These are phyloP conservation scores for Nyctereutes procyonoides DNA, from an alignment of 2,113 vertebrate species.

Conservation along the genomic window DNA sequence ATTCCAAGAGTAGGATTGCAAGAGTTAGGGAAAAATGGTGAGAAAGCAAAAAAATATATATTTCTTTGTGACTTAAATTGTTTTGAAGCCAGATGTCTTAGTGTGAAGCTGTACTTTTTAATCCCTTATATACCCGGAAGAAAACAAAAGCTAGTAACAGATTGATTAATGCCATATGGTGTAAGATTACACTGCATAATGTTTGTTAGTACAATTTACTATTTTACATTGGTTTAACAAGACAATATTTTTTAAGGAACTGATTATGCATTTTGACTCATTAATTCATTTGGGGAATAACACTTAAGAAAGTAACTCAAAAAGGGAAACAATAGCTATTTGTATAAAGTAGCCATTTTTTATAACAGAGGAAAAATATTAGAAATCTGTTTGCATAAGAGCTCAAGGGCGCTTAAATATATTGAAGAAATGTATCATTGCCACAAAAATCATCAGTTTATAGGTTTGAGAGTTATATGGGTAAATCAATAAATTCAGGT, in stretches of 20 bases:
- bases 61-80: conserved; percentile 60
- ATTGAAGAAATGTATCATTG: conserved; percentile 47
- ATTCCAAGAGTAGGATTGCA: conserved; percentile 31
- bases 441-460: conserved; percentile 26
- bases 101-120: conserved; percentile 75
- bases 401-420: conserved; percentile 28
- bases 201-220: conserved; percentile 71
- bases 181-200: conserved; percentile 67
- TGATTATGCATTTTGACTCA: conserved; percentile 64
- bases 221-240: conserved; percentile 64
- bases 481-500: neutral
- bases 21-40: conserved; percentile 15
- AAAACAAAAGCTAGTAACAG: conserved; percentile 75
- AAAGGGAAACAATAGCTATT: conserved; percentile 50
- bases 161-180: conserved; percentile 78
- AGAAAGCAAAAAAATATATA: conserved; percentile 50
- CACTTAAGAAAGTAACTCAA: conserved; percentile 61
- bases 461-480: conserved; percentile 36
- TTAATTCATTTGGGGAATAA: conserved; percentile 67
- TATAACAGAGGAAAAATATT: conserved; percentile 39
- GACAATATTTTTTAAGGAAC: conserved; percentile 68
- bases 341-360: conserved; percentile 50
- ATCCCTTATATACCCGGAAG: conserved; percentile 62
- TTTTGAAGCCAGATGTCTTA: conserved; percentile 76
- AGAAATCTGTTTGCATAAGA: conserved; percentile 41